These are phyloP conservation scores for Heliconius himera DNA, from an alignment of 1,140 invertebrate genomes.

Conservation along the genomic window DNA sequence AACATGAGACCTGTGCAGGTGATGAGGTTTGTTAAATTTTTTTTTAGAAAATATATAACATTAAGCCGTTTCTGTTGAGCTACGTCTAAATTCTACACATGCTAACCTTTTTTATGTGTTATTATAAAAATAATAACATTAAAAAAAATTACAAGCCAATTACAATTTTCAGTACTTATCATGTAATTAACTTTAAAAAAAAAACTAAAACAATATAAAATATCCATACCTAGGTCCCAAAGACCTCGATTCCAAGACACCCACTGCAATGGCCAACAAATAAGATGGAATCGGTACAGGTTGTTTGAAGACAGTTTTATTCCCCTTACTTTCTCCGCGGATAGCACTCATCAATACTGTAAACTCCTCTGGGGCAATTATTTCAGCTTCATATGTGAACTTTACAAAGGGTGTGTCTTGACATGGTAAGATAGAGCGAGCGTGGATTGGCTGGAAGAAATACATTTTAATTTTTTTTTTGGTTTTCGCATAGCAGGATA, in stretches of 20 bases:
- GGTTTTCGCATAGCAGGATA: no score
- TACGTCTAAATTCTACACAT: no score
- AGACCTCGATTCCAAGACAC: slow-evolving; percentile 88
- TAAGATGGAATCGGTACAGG: slow-evolving; percentile 89
- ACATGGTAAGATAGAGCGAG: slow-evolving; percentile 93
- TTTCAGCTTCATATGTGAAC: slow-evolving; percentile 91
- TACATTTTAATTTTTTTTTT: slow-evolving; percentile 16
- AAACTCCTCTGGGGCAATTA: slow-evolving; percentile 89
- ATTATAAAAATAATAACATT: no score
- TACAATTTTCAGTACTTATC: no score
- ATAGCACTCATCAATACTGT: slow-evolving; percentile 96
- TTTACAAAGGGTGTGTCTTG: slow-evolving; percentile 98
- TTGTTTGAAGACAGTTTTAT: slow-evolving; percentile 86
- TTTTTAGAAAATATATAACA: no score
- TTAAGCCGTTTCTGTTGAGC: no score
- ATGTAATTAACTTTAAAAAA: no score
- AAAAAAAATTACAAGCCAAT: no score
- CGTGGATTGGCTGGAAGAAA: slow-evolving; percentile 90
- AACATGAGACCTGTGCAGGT: slow-evolving; percentile 84
- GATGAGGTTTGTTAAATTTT: background rate
- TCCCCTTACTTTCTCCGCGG: slow-evolving; percentile 71
- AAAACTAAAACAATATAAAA: background rate
- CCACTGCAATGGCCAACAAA: slow-evolving; percentile 93
- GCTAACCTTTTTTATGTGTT: no score
- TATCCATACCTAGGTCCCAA: slow-evolving; percentile 86